Evolutionary conservation across 2,113 vertebrate species (phyloP).

Genomic region (Rattus norvegicus): GRCr8 NC_086019.1:33589001-33589500

Average conservation of each 20-base stretch:
- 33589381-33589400: not conserved
- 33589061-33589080: not conserved
- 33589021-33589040: not conserved
- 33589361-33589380: not conserved
- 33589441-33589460: not conserved
- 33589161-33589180: rapidly evolving
- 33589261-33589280: too few relatives aligned
- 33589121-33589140: not conserved
- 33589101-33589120: not conserved
- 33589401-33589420: not conserved
- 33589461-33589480: not conserved
- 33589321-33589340: not conserved
- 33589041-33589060: not conserved
- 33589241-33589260: not conserved
- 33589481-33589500: not conserved
- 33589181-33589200: not conserved
- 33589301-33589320: not conserved
- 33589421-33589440: not conserved
- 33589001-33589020: not conserved
- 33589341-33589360: not conserved
- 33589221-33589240: not conserved
- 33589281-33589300: not conserved
- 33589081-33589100: not conserved
- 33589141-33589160: not conserved
- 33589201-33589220: rapidly evolving